phyloP scores from a whole-genome alignment of 2,888 invertebrate species.

The Hyles lineata region DNA sequence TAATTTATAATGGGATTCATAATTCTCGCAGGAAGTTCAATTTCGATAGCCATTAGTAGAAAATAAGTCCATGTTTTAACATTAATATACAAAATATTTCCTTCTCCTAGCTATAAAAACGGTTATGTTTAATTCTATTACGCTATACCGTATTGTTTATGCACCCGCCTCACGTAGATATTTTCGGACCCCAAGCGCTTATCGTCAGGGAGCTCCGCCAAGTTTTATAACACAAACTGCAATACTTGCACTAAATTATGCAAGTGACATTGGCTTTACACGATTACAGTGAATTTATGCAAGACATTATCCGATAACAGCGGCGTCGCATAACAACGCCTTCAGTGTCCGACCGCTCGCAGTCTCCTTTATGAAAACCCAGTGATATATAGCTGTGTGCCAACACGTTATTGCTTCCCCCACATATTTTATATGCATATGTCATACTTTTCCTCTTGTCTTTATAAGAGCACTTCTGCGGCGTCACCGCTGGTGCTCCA shows the following conservation, averaged over 20 bases:
- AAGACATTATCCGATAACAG: slow-evolving; percentile 81
- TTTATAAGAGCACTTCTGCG: slow-evolving; percentile 26
- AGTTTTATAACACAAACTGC: slow-evolving; percentile 61
- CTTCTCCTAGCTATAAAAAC: too few species aligned
- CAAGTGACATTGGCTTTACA: slow-evolving; percentile 75
- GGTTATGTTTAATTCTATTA: too few species aligned
- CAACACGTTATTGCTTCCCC: slow-evolving; percentile 75
- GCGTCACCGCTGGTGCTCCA: not conserved
- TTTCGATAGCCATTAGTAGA: too few species aligned
- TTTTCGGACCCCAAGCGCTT: not conserved
- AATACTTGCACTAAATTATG: slow-evolving; percentile 75
- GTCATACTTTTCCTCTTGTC: slow-evolving; percentile 54
- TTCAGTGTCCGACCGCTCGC: slow-evolving; percentile 74
- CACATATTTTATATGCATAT: slow-evolving; percentile 67
- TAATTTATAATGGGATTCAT: too few species aligned
- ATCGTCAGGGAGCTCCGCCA: slow-evolving; percentile 39
- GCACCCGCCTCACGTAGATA: too few species aligned
- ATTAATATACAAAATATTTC: too few species aligned
- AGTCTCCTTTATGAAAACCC: slow-evolving; percentile 78
- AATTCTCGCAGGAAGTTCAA: too few species aligned
- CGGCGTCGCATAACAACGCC: slow-evolving; percentile 81
- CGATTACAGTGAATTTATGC: slow-evolving; percentile 82
- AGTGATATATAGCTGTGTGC: slow-evolving; percentile 76
- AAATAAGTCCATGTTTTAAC: too few species aligned
- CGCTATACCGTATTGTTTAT: too few species aligned